phyloP scores from a whole-genome alignment of 2,113 vertebrate species.

The Rallus limicola region DNA sequence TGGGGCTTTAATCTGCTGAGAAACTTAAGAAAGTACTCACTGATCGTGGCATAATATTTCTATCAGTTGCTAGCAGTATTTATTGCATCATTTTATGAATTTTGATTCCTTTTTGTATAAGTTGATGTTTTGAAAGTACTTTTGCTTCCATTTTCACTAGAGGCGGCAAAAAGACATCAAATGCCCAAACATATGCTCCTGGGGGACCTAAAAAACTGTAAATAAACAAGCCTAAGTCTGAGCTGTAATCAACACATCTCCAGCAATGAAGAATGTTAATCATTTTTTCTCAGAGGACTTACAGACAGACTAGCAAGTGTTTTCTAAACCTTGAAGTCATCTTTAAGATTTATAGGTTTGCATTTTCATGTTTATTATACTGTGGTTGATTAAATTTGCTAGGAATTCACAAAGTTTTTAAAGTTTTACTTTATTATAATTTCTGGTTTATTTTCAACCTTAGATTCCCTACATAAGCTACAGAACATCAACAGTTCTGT shows the following conservation, averaged over 20 bases:
- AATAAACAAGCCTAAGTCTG: conserved; percentile 1
- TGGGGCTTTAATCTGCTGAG: conserved; percentile 3
- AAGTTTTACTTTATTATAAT: not conserved
- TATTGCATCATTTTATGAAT: not conserved
- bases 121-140: not conserved
- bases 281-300: not conserved
- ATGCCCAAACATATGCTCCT: not conserved
- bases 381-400: not conserved
- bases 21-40: not conserved
- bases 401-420: not conserved
- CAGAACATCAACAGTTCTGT: too few species aligned
- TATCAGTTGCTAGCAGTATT: not conserved
- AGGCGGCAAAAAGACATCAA: not conserved
- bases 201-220: not conserved
- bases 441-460: not conserved
- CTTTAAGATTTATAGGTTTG: not conserved
- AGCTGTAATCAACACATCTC: conserved; percentile 23
- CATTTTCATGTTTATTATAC: not conserved
- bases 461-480: not conserved
- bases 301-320: not conserved
- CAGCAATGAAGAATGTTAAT: not conserved
- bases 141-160: not conserved
- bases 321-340: not conserved
- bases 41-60: not conserved
- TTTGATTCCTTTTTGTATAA: not conserved